phyloP scores from a whole-genome alignment of 2,888 invertebrate species.

The Drosophila diplacantha region DNA sequence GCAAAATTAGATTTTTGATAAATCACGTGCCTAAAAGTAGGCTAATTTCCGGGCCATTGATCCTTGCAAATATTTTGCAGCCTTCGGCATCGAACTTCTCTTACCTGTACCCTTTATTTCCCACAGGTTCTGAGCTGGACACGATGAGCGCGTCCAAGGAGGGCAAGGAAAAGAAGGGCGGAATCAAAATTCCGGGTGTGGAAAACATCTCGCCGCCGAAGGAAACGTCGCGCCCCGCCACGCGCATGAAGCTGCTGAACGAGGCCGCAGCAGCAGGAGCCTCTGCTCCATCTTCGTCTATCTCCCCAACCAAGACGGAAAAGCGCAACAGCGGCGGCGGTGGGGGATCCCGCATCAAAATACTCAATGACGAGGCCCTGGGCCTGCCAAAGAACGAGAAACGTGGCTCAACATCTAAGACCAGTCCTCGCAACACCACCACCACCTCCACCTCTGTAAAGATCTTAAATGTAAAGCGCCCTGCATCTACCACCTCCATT shows the following conservation, averaged over 20 bases:
- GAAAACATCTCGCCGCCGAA: constrained; percentile 46
- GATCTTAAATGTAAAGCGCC: constrained; percentile 58
- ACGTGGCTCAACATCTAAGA: constrained; percentile 34
- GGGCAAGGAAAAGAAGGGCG: constrained; percentile 43
- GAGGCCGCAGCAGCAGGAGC: constrained; percentile 37
- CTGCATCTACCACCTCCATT: constrained; percentile 21
- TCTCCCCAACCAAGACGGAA: constrained; percentile 41
- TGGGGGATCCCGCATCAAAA: constrained; percentile 48
- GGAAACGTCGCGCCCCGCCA: constrained; percentile 22
- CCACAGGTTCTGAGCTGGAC: background rate
- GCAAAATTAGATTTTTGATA: constrained; percentile 47
- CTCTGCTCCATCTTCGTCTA: background rate
- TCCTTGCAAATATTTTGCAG: constrained; percentile 49
- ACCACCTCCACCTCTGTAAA: constrained; percentile 40
- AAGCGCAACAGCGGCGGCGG: constrained; percentile 37
- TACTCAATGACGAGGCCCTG: constrained; percentile 55
- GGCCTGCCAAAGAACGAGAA: constrained; percentile 36
- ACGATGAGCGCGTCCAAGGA: constrained; percentile 53
- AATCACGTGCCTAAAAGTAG: constrained; percentile 65
- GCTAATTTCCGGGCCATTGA: constrained; percentile 35
- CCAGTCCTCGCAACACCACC: constrained; percentile 15
- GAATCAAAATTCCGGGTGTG: constrained; percentile 60
- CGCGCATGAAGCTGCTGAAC: constrained; percentile 59
- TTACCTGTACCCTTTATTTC: background rate
- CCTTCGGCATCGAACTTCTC: background rate